Conservation (phyloP, 1,140 invertebrate genomes). For the Heliconius hewitsoni region DNA sequence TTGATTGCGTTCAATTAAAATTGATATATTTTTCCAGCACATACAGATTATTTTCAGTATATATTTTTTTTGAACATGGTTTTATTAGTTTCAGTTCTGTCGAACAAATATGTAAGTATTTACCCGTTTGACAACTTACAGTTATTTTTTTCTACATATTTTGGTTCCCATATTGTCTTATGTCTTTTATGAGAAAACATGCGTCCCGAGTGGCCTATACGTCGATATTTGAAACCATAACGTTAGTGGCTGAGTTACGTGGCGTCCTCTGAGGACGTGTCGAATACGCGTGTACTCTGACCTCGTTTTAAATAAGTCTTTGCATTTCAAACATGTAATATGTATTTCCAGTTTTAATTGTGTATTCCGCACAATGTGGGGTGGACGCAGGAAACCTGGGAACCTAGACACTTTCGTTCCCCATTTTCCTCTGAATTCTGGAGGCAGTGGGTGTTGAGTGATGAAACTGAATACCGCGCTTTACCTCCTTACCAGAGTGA, state of each 20-base stretch:
- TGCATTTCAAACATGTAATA: background rate
- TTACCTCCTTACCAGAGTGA: no score
- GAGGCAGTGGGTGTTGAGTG: no score
- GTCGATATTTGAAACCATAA: conserved; percentile 25
- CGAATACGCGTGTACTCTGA: conserved; percentile 25
- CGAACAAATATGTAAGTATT: background rate
- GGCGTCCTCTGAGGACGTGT: conserved; percentile 18
- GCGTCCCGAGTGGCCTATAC: conserved; percentile 4
- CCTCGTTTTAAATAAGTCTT: conserved; percentile 28
- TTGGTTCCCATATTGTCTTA: background rate
- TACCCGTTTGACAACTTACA: background rate
- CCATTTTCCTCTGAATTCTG: no score
- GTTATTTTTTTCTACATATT: background rate
- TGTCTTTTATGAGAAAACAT: background rate
- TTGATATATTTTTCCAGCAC: background rate
- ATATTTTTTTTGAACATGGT: background rate
- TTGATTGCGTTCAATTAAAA: no score
- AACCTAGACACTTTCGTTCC: no score
- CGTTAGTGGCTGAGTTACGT: conserved; percentile 11
- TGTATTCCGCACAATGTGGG: no score
- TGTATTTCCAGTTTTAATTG: no score
- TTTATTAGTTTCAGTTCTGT: background rate
- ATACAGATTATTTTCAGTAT: background rate
- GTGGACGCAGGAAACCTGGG: no score
- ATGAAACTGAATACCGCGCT: no score